Evolutionary conservation across 92 coral and sea anemone genomes (phyloP).

Genomic region (Paramuricea clavata): DNA sequence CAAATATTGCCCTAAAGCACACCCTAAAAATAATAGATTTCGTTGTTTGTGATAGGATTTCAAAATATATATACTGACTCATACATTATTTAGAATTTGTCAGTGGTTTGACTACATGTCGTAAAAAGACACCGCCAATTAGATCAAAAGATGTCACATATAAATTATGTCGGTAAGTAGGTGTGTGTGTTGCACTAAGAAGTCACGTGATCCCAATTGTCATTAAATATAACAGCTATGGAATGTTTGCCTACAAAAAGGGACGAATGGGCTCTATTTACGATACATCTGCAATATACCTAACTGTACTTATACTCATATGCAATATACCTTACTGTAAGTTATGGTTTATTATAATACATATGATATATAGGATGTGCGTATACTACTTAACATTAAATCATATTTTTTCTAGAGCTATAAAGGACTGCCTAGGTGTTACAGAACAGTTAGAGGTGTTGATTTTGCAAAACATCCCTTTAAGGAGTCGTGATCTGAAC

Average conservation of each 20-base stretch:
- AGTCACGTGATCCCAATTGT: too few relatives aligned
- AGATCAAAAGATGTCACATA: conserved; percentile 95
- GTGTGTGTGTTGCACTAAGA: not conserved
- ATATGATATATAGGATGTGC: too few relatives aligned
- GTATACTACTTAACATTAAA: too few relatives aligned
- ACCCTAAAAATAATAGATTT: too few relatives aligned
- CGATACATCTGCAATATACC: too few relatives aligned
- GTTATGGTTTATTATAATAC: not conserved
- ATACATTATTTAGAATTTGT: conserved; percentile 10
- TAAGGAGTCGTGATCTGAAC: conserved; percentile 82
- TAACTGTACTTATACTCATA: too few relatives aligned
- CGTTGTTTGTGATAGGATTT: too few relatives aligned
- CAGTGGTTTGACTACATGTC: conserved; percentile 2
- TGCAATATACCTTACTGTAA: too few relatives aligned
- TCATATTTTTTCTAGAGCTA: conserved; percentile 61
- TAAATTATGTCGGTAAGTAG: conserved; percentile 83
- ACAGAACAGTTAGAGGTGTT: conserved; percentile 83
- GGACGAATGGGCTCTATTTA: too few relatives aligned
- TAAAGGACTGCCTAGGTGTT: conserved; percentile 89
- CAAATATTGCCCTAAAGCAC: too few relatives aligned
- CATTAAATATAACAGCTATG: too few relatives aligned
- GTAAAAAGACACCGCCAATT: conserved; percentile 86
- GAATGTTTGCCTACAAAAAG: too few relatives aligned
- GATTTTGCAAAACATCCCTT: conserved; percentile 88
- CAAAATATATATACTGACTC: not conserved